phyloP scores from a whole-genome alignment of 2,888 invertebrate species.

The Drosophila rellima region DNA sequence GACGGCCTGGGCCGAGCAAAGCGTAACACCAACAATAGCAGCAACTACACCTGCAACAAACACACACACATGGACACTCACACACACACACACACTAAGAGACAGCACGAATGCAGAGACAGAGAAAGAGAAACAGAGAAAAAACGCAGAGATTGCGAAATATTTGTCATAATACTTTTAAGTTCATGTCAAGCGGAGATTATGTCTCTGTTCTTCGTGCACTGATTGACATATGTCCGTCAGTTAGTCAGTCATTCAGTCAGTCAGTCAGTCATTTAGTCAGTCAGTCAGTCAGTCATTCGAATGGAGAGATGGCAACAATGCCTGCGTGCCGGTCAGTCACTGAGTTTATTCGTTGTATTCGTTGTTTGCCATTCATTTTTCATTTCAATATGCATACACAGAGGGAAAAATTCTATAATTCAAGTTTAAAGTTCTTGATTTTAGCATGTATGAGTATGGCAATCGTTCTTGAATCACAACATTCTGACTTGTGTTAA shows the following conservation, averaged over 20 bases:
- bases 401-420: too few species aligned
- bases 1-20: constrained; percentile 11
- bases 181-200: constrained; percentile 80
- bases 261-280: constrained; percentile 6
- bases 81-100: not conserved
- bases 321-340: constrained; percentile 26
- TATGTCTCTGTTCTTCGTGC: constrained; percentile 59
- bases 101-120: constrained; percentile 19
- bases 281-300: constrained; percentile 6
- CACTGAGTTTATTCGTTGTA: constrained; percentile 45
- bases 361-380: constrained; percentile 45
- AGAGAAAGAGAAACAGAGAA: not conserved
- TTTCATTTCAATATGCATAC: constrained; percentile 25
- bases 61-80: not conserved
- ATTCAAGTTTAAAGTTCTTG: too few species aligned
- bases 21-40: constrained; percentile 18
- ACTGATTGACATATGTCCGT: constrained; percentile 78
- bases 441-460: too few species aligned
- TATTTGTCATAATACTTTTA: constrained; percentile 82
- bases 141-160: constrained; percentile 68
- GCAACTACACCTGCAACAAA: constrained; percentile 21
- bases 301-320: constrained; percentile 2
- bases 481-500: too few species aligned
- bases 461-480: too few species aligned
- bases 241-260: constrained; percentile 30